Conservation (phyloP, 2,888 invertebrate genomes). For the Tetanocera ferruginea region DNA sequence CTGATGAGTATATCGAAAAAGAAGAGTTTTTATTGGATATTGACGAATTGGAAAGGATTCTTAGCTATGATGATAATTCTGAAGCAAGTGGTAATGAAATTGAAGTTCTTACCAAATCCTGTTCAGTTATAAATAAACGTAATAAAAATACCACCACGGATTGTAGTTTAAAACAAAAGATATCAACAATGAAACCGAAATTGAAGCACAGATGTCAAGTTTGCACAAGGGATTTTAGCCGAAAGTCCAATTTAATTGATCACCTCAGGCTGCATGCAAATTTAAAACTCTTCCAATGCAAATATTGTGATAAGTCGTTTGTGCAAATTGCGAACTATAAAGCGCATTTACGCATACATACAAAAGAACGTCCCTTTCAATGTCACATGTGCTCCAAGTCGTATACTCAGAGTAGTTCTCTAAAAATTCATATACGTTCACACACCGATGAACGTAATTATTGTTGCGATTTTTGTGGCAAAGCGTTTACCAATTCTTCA, state of each 20-base stretch:
- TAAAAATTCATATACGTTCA: constrained; percentile 53
- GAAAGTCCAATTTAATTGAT: constrained; percentile 53
- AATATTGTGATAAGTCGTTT: constrained; percentile 53
- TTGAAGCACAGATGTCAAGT: constrained; percentile 47
- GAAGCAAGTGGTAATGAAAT: background rate
- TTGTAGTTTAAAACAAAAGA: background rate
- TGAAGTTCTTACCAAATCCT: background rate
- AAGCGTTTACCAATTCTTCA: constrained; percentile 51
- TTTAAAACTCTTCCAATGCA: constrained; percentile 52
- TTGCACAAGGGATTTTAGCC: constrained; percentile 50
- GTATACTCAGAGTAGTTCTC: constrained; percentile 52
- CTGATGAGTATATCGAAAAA: background rate
- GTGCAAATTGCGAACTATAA: constrained; percentile 55
- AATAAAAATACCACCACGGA: background rate
- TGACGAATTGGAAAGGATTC: background rate
- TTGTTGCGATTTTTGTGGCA: constrained; percentile 48
- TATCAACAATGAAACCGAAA: background rate
- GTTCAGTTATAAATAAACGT: background rate
- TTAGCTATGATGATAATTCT: background rate
- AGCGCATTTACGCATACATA: constrained; percentile 52
- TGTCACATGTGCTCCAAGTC: constrained; percentile 51
- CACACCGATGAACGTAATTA: constrained; percentile 55
- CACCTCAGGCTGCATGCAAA: constrained; percentile 55
- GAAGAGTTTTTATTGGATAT: background rate
- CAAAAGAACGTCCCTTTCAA: constrained; percentile 53